Percentiles rank a stretch among this genome's conserved stretches.
phyloP scores from a whole-genome alignment of 2,888 invertebrate species.

The Gandaritis pyraliata region DNA sequence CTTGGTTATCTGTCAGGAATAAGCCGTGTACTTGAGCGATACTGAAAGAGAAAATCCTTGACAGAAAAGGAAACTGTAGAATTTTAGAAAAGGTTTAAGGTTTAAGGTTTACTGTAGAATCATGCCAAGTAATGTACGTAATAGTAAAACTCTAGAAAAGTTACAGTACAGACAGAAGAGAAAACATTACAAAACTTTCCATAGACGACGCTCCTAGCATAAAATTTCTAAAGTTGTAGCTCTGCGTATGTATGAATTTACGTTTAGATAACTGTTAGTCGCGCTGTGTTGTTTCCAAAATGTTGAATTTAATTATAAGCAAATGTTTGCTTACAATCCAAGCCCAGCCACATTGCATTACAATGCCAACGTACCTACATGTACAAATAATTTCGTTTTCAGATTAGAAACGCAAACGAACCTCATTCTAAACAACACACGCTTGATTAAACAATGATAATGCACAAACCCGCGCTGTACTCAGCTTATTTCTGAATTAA shows the following conservation, averaged over 20 bases:
- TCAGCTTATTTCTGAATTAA: slow-evolving; percentile 60
- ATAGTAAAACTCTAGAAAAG: too few species aligned
- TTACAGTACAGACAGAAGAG: too few species aligned
- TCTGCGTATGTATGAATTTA: too few species aligned
- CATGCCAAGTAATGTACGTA: too few species aligned
- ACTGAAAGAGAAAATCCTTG: too few species aligned
- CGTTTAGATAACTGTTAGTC: not conserved
- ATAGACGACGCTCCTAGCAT: too few species aligned
- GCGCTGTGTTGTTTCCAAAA: not conserved
- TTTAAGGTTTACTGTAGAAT: too few species aligned
- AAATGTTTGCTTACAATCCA: slow-evolving; percentile 5
- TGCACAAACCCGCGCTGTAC: slow-evolving; percentile 39
- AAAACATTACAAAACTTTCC: too few species aligned
- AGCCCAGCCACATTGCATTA: slow-evolving; percentile 4
- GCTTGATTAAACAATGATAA: slow-evolving; percentile 45
- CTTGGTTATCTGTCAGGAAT: too few species aligned
- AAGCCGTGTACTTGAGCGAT: not conserved
- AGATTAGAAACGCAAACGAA: slow-evolving; percentile 31
- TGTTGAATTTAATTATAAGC: slow-evolving; percentile 3
- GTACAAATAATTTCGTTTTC: slow-evolving; percentile 25
- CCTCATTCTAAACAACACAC: slow-evolving; percentile 35
- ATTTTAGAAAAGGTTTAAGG: too few species aligned
- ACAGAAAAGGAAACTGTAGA: too few species aligned
- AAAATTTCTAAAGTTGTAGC: too few species aligned
- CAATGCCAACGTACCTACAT: not conserved